Percentiles rank a stretch among this genome's conserved stretches.
Evolutionary conservation across 2,888 invertebrate genomes (phyloP).

Genomic region (Diloba caeruleocephala): DNA sequence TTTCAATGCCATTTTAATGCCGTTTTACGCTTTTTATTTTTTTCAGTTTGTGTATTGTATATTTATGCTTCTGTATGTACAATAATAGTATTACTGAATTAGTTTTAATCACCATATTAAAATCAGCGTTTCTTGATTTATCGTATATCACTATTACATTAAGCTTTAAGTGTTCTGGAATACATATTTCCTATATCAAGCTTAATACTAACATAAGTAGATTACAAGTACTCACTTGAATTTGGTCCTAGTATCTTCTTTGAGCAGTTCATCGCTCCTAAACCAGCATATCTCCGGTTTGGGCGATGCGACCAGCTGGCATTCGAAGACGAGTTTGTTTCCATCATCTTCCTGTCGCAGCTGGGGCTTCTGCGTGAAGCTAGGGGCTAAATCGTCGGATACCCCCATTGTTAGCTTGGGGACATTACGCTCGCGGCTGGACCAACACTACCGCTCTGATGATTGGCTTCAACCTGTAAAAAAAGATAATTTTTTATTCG

Average conservation of each 20-base stretch:
- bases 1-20: too few species aligned
- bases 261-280: slow-evolving; percentile 95
- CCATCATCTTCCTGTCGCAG: slow-evolving; percentile 98
- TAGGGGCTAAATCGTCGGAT: slow-evolving; percentile 98
- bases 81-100: too few species aligned
- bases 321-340: slow-evolving; percentile 98
- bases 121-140: too few species aligned
- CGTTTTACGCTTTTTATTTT: too few species aligned
- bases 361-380: slow-evolving; percentile 99
- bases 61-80: too few species aligned
- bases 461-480: slow-evolving; percentile 57
- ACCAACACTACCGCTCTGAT: slow-evolving; percentile 60
- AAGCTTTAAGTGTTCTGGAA: too few species aligned
- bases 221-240: slow-evolving; percentile 89
- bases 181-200: too few species aligned
- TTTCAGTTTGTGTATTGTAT: too few species aligned
- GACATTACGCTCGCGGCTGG: slow-evolving; percentile 78
- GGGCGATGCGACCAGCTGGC: slow-evolving; percentile 95
- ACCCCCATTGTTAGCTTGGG: slow-evolving; percentile 92
- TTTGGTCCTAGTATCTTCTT: slow-evolving; percentile 95
- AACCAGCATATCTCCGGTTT: slow-evolving; percentile 98
- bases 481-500: too few species aligned
- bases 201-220: neutral
- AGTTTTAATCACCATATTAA: too few species aligned
- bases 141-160: too few species aligned